Percentiles rank a stretch among this genome's conserved stretches.
phyloP scores from a whole-genome alignment of 2,113 vertebrate species.

The Corythaixoides concolor region DNA sequence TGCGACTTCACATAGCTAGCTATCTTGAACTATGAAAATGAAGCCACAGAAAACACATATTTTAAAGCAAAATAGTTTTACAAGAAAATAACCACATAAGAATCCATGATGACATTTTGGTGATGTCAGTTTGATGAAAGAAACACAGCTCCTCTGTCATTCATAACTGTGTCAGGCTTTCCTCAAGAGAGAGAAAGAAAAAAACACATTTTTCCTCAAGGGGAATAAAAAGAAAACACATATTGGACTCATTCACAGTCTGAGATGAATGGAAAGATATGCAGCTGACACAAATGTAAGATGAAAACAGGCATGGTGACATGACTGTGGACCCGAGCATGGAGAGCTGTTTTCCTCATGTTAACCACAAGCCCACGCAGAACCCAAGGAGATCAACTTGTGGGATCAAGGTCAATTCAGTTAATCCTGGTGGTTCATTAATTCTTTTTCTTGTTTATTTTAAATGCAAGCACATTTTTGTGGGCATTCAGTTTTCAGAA shows the following conservation, averaged over 20 bases:
- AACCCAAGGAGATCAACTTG: background rate
- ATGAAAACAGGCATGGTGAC: background rate
- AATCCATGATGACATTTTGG: background rate
- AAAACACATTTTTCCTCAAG: background rate
- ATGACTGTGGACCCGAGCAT: background rate
- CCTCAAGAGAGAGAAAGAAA: background rate
- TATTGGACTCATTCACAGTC: slow-evolving; percentile 13
- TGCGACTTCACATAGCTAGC: background rate
- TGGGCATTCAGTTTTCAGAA: background rate
- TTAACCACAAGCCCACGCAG: background rate
- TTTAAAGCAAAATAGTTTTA: background rate
- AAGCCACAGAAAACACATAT: background rate
- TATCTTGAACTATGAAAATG: background rate
- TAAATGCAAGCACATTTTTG: background rate
- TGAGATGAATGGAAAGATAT: slow-evolving; percentile 19
- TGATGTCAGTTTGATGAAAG: background rate
- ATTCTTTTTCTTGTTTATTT: background rate
- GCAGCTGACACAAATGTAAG: background rate
- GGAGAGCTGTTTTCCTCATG: background rate
- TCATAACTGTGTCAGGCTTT: slow-evolving; percentile 21
- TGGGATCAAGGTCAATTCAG: background rate
- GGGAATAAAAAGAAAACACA: background rate
- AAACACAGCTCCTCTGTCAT: background rate
- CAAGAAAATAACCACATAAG: background rate
- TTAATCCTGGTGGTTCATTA: background rate